Base-by-base conservation (phyloP, 2,797 vertebrate genomes). In the Melanotaenia nigrans region DNA sequence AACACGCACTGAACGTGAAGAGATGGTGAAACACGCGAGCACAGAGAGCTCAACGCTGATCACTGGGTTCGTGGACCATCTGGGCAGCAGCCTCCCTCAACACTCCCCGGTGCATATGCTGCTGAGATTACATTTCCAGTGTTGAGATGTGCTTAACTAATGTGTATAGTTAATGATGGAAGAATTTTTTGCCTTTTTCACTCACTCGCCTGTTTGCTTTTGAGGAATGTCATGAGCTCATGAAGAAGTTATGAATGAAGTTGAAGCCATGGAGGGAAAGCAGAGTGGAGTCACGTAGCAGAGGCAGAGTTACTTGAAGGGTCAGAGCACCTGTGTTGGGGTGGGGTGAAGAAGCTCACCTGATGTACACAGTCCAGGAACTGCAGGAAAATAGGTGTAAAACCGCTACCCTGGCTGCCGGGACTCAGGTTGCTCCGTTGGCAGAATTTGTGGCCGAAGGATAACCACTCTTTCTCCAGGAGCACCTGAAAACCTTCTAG, bases 281-380 rank as follows among this genome's bases (percentile, higher is more conserved):
- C 24, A 47, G 68, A 71, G 60, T 13, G 60, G 24, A 73, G 84
- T 77, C 79, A 64, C 53, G 22, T 32, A 68, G 57, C 55, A 25
- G 45, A 16, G 14, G 35, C 22, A 10, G 61, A 56, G n/a, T 33
- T 40, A 57, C 11, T 54, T 5, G 35, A 73, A 45, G 32, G 71
- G 32, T 42, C 0, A 36, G 68, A 45, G 64, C 38, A 33, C 28
- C 65, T 63, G 61, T 5, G 33, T 42, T 4, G 0, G 32, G 49
- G 20, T 54, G 22, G 6, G 51, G 36, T 38, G 30, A 30, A 55
- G 30, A 30, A 55, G 58, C 90, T 96, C 87, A 97, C 98, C 96
- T 99, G 98, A 87, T 99, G 97, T 51, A 98, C 97, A 25, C 97
- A 99, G 92, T 99, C 98, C 80, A 99, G 93, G 90, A 99, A 99